Evolutionary conservation across 1,140 invertebrate species (phyloP).

Genomic region (Holotrichia oblita): DNA sequence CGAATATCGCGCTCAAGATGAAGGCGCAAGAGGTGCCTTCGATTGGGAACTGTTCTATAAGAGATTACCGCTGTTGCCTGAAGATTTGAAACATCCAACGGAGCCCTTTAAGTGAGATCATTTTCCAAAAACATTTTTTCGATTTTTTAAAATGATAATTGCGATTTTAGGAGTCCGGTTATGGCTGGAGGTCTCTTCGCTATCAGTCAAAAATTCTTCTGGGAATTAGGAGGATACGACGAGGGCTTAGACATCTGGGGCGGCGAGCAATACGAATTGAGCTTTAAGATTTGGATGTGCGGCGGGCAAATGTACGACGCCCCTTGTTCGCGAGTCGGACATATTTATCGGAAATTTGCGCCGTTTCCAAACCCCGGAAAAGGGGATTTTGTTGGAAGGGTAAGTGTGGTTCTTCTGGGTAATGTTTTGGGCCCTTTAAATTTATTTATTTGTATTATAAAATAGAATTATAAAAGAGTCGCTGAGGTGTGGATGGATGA

Average conservation of each 20-base stretch:
- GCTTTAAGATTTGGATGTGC: slow-evolving; percentile 94
- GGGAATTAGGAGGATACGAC: slow-evolving; percentile 96
- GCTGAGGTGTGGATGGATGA: slow-evolving; percentile 99
- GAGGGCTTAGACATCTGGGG: slow-evolving; percentile 94
- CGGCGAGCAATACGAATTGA: slow-evolving; percentile 97
- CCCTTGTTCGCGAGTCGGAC: slow-evolving; percentile 95
- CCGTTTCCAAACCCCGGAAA: slow-evolving; percentile 91
- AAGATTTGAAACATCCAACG: slow-evolving; percentile 83
- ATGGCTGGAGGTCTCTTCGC: slow-evolving; percentile 97
- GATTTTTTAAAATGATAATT: too few species aligned
- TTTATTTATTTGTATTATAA: background rate
- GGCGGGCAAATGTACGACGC: slow-evolving; percentile 91
- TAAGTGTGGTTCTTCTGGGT: too few species aligned
- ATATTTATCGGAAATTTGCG: slow-evolving; percentile 91
- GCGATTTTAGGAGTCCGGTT: slow-evolving; percentile 79
- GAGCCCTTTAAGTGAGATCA: slow-evolving; percentile 81
- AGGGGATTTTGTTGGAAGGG: slow-evolving; percentile 87
- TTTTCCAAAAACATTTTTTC: too few species aligned
- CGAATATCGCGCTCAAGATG: slow-evolving; percentile 92
- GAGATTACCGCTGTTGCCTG: slow-evolving; percentile 84
- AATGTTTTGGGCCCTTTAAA: too few species aligned
- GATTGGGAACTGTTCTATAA: slow-evolving; percentile 99
- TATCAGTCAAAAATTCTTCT: slow-evolving; percentile 91
- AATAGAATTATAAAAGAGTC: slow-evolving; percentile 86
- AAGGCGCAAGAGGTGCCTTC: slow-evolving; percentile 93